Percentiles rank a stretch among this genome's conserved stretches.
These are phyloP conservation scores for Cromileptes altivelis DNA, from an alignment of 2,113 vertebrate genomes.

Conservation along the genomic window DNA sequence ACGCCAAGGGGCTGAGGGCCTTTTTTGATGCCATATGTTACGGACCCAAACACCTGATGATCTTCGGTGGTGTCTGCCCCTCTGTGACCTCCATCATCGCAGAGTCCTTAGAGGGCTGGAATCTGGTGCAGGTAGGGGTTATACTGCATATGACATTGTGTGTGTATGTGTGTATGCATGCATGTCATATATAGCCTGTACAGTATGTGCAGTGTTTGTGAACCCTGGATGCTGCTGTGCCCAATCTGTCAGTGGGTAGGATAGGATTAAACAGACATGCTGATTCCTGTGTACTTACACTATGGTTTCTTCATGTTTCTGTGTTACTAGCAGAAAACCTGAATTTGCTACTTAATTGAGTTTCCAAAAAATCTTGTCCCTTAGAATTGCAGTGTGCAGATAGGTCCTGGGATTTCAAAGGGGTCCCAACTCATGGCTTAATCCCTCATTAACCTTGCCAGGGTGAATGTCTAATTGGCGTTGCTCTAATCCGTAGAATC, in stretches of 20 bases:
- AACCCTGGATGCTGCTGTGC: background rate
- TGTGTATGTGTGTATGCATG: background rate
- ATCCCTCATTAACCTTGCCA: conserved; percentile 72
- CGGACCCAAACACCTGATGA: conserved; percentile 98
- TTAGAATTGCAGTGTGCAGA: conserved; percentile 23
- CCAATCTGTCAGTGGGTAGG: background rate
- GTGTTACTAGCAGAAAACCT: conserved; percentile 1
- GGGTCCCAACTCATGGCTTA: conserved; percentile 56
- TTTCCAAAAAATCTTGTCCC: conserved; percentile 8
- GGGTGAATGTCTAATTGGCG: conserved; percentile 62
- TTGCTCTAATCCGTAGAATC: conserved; percentile 51
- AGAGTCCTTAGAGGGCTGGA: conserved; percentile 98
- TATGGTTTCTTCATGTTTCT: background rate
- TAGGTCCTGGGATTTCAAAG: conserved; percentile 35
- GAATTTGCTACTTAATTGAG: conserved; percentile 21
- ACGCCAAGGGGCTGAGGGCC: conserved; percentile 97
- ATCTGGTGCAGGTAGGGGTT: conserved; percentile 95
- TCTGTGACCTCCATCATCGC: conserved; percentile 99
- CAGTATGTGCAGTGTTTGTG: background rate
- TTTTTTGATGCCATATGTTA: conserved; percentile 99
- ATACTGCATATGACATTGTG: background rate
- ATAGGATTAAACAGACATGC: background rate
- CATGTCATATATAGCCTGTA: background rate
- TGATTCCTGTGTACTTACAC: background rate
- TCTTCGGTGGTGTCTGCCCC: conserved; percentile 98